Percentiles rank a stretch among this genome's conserved stretches.
Evolutionary conservation across 2,888 invertebrate genomes (phyloP).

Genomic region (Arrhopalites spinosus): DNA sequence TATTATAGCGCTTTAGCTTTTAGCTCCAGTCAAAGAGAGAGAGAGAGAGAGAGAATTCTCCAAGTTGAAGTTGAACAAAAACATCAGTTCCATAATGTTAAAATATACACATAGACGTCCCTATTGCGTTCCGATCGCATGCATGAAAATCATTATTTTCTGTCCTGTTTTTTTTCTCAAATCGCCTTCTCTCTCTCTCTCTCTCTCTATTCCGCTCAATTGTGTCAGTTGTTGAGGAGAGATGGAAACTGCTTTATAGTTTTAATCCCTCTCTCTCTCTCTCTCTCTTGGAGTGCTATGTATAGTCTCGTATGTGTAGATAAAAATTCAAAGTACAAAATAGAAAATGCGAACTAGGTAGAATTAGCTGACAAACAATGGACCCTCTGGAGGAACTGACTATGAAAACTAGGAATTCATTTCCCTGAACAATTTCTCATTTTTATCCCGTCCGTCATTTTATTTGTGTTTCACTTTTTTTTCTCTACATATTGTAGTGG

Average conservation of each 20-base stretch:
- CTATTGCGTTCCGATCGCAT: conserved; percentile 49
- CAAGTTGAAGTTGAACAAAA: neutral
- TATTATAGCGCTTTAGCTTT: neutral
- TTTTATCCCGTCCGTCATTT: conserved; percentile 8
- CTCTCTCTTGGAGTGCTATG: neutral
- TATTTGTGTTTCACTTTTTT: no score
- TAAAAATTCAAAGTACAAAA: no score
- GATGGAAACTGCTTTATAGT: conserved; percentile 22
- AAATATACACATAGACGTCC: neutral
- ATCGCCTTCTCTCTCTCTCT: conserved; percentile 15
- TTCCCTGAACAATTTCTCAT: conserved; percentile 13
- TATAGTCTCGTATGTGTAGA: neutral
- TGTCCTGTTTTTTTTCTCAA: conserved; percentile 29
- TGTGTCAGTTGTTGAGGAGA: conserved; percentile 14
- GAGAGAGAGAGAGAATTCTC: neutral
- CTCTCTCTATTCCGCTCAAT: conserved; percentile 10
- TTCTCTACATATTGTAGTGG: no score
- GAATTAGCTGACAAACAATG: conserved; percentile 10
- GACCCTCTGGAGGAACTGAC: neutral
- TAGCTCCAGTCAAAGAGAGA: neutral
- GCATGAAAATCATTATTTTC: conserved; percentile 55
- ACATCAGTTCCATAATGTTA: neutral
- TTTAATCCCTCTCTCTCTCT: conserved; percentile 10
- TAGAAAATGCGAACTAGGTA: neutral
- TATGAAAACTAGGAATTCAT: conserved; percentile 3